Percentiles rank a stretch among this genome's conserved stretches.
These are phyloP conservation scores for Camponotus floridanus DNA, from an alignment of 1,140 invertebrate species.

Conservation along the genomic window DNA sequence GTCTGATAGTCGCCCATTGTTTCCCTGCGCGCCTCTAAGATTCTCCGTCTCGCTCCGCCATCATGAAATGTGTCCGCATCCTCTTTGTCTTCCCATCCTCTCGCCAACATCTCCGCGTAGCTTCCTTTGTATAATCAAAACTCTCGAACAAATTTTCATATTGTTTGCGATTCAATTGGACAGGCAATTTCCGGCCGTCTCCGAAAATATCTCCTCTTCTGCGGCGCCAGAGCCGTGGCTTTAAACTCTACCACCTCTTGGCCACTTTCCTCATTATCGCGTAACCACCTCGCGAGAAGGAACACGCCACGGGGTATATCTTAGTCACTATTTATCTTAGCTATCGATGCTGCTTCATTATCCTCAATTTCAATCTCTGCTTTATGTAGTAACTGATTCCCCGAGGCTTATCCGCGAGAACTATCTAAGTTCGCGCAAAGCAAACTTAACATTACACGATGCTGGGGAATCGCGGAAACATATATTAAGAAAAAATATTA, in stretches of 20 bases:
- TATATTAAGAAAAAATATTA: conserved; percentile 40
- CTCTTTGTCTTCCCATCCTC: conserved; percentile 53
- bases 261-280: conserved; percentile 65
- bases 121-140: conserved; percentile 85
- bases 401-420: conserved; percentile 25
- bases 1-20: conserved; percentile 84
- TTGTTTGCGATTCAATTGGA: conserved; percentile 86
- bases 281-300: conserved; percentile 62
- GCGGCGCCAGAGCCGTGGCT: conserved; percentile 36
- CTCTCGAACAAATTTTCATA: conserved; percentile 86
- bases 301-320: conserved; percentile 48
- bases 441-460: conserved; percentile 51
- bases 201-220: conserved; percentile 81
- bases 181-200: conserved; percentile 84
- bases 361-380: conserved; percentile 57
- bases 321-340: conserved; percentile 69
- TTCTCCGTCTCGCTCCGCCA: conserved; percentile 78
- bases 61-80: conserved; percentile 73
- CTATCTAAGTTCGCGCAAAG: conserved; percentile 54
- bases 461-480: conserved; percentile 7
- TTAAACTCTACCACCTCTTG: conserved; percentile 57
- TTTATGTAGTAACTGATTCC: conserved; percentile 38
- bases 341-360: conserved; percentile 67
- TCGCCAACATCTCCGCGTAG: conserved; percentile 64
- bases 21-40: conserved; percentile 81